These are phyloP conservation scores for Myocastor coypus DNA, from an alignment of 2,113 vertebrate species.

Conservation along the genomic window DNA sequence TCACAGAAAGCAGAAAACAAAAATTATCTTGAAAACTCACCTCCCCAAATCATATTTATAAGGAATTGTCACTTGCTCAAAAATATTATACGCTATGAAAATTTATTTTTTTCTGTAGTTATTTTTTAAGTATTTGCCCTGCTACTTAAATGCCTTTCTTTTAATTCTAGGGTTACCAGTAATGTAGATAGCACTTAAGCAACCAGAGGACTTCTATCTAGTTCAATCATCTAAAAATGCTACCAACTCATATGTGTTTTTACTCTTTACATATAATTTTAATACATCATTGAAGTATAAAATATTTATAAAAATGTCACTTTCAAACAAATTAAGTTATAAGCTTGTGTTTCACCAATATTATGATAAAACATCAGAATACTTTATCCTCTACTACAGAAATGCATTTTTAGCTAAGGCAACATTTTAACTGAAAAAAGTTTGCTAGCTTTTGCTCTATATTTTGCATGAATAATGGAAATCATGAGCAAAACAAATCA, in stretches of 20 bases:
- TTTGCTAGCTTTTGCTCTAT: background rate
- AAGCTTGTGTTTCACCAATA: background rate
- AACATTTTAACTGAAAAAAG: background rate
- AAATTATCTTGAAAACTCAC: background rate
- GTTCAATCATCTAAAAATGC: background rate
- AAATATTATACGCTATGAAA: background rate
- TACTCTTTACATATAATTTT: background rate
- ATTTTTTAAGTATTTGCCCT: background rate
- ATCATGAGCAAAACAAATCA: background rate
- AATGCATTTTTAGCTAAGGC: background rate
- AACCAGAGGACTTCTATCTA: background rate
- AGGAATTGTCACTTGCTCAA: background rate
- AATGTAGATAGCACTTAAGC: background rate
- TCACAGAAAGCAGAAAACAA: background rate
- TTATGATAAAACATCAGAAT: background rate
- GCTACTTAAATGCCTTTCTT: background rate
- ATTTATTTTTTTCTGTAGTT: conserved; percentile 18
- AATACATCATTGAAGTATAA: background rate
- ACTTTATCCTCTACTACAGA: background rate
- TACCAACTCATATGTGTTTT: background rate
- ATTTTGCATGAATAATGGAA: background rate
- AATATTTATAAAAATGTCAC: background rate
- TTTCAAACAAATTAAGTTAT: background rate
- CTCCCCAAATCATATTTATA: background rate
- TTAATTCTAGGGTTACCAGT: background rate